Base-by-base conservation (phyloP, 2,113 vertebrate genomes). In the Aspidoscelis tigris region DNA sequence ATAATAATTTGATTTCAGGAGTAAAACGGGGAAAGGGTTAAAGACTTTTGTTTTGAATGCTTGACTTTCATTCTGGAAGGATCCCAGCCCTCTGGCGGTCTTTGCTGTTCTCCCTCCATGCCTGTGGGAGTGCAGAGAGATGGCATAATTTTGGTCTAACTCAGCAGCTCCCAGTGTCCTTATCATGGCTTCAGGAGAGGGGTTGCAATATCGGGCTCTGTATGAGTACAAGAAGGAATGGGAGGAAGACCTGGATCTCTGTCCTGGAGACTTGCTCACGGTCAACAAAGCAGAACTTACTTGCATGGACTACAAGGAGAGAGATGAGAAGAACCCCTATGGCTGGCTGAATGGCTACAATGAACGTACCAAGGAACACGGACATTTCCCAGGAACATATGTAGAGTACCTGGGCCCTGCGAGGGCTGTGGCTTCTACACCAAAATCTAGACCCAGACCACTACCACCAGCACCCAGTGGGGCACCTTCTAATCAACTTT, bases 341-440 rank as follows among this genome's bases (percentile, higher is more conserved):
- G 97, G 96, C 11, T 96, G 96, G 96, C 94, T 97, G 84, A 95
- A 96, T 4, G 97, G 97, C 86, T 87, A 95, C 93, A 97, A 97
- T 24, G 96, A 98, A 83, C 91, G 95, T 90, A 97, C 96, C 93
- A 96, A 96, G 89, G 97, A 98, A 86, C 95, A 93, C 5, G 96
- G 96, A 0, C 89, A 96, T 94, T 97, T 97, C 78, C 97, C 97
- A 0, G 95, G 96, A 87, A 97, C 96, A 26, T 97, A 96, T 88
- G 96, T 97, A 93, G 96, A 98, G 89, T 97, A 96, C 74, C 91
- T 97, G 41, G 96, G 96, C 16, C 93, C 90, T 0, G 3, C 95
- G 9, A 92, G 92, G n/a, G 10, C 90, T 3, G 83, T 88, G 39
- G 39, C 89, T 7, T 0, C 90, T 0, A 21, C 78, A 14, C 0